phyloP scores from a whole-genome alignment of 2,888 invertebrate species.

The Neoaliturus tenellus region DNA sequence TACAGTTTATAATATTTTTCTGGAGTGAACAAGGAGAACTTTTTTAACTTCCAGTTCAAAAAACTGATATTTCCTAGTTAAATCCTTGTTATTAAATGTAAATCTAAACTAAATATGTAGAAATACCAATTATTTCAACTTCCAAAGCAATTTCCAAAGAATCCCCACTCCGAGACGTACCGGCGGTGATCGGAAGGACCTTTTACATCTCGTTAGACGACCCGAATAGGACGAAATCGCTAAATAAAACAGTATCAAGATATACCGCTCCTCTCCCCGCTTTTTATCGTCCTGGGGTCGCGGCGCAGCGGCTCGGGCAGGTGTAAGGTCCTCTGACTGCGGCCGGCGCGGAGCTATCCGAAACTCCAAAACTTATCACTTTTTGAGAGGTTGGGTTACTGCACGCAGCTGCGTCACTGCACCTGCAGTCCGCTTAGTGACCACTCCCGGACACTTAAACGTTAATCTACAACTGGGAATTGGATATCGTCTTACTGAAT shows the following conservation, averaged over 20 bases:
- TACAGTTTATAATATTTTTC: too few species aligned
- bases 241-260: slow-evolving; percentile 24
- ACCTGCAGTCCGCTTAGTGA: background rate
- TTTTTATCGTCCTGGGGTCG: background rate
- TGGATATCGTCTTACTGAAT: background rate
- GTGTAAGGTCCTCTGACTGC: too few species aligned
- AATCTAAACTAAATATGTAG: too few species aligned
- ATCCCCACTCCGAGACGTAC: background rate
- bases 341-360: background rate
- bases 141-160: too few species aligned
- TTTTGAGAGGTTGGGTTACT: background rate
- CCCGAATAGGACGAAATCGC: slow-evolving; percentile 20
- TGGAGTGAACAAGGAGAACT: too few species aligned
- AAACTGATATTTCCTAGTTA: too few species aligned
- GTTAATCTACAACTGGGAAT: background rate
- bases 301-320: background rate
- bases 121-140: too few species aligned
- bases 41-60: too few species aligned
- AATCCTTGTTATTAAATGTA: too few species aligned
- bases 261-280: background rate
- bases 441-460: background rate
- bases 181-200: background rate
- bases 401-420: background rate
- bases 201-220: slow-evolving; percentile 1
- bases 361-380: slow-evolving; percentile 21